A percentile compares a stretch with the other conserved stretches of the same genome.
These are phyloP conservation scores for Zaprionus bogoriensis DNA, from an alignment of 2,888 invertebrate species.

Conservation along the genomic window DNA sequence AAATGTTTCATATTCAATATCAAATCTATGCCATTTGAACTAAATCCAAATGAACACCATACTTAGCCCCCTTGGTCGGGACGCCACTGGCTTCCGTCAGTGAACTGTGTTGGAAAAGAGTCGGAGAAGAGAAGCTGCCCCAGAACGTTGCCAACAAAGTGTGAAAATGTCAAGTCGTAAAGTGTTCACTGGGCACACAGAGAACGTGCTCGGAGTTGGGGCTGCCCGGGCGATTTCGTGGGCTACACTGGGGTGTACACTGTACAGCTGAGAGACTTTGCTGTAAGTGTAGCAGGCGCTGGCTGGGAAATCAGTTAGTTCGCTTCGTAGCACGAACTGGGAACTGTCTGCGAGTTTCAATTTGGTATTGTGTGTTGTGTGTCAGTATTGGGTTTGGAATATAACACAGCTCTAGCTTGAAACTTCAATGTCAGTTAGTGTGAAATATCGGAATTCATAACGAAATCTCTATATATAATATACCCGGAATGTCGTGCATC, in stretches of 20 bases:
- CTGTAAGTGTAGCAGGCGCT: background rate
- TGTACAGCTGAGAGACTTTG: background rate
- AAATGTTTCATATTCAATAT: too few species aligned
- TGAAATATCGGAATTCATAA: background rate
- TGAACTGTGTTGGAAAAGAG: background rate
- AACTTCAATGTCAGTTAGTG: too few species aligned
- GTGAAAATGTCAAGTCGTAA: conserved; percentile 82
- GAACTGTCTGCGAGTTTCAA: background rate
- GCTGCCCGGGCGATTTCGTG: too few species aligned
- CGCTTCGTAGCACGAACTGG: background rate
- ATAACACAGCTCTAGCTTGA: conserved; percentile 3
- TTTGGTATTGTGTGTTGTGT: background rate
- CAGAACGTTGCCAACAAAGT: conserved; percentile 75
- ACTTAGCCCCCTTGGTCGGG: background rate
- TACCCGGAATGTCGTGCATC: conserved; percentile 47
- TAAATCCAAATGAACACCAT: background rate
- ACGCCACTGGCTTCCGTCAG: background rate
- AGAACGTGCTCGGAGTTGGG: background rate
- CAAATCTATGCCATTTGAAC: too few species aligned
- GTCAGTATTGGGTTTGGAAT: background rate
- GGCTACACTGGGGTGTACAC: background rate
- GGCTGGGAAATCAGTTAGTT: background rate
- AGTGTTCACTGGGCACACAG: conserved; percentile 50
- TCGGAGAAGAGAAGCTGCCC: background rate
- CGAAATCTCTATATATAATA: conserved; percentile 1